Percentiles rank a stretch among this genome's conserved stretches.
Evolutionary conservation across 2,113 vertebrate species (phyloP).

Genomic region (Rhineura floridana): DNA sequence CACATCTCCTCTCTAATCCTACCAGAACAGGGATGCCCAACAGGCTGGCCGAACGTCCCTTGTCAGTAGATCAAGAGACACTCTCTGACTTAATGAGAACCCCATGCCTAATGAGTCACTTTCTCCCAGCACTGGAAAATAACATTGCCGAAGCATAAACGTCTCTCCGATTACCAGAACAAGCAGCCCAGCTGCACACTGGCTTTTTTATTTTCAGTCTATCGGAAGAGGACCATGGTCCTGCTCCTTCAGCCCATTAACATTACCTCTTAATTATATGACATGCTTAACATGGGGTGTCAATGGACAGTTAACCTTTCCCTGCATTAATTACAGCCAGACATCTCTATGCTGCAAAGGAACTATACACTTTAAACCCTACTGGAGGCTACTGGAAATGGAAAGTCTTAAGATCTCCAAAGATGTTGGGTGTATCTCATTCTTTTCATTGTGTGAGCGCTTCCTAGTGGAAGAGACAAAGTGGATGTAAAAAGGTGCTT

Average conservation of each 20-base stretch:
- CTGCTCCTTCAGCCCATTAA: background rate
- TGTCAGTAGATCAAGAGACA: conserved; percentile 1
- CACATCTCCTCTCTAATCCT: conserved; percentile 18
- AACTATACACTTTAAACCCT: background rate
- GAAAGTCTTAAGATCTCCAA: background rate
- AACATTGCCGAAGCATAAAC: background rate
- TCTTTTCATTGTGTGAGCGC: background rate
- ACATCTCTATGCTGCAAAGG: background rate
- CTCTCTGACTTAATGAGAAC: conserved; percentile 3
- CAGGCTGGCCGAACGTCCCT: conserved; percentile 9
- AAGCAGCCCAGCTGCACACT: background rate
- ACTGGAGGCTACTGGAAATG: too few relatives aligned
- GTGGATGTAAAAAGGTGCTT: background rate
- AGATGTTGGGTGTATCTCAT: background rate
- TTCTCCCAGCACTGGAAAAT: background rate
- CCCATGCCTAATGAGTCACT: background rate
- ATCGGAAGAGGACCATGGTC: background rate
- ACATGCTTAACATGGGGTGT: background rate
- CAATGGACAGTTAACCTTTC: background rate
- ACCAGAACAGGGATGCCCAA: conserved; percentile 12
- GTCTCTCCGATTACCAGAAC: background rate
- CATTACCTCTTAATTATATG: background rate
- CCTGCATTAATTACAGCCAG: background rate
- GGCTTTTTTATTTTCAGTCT: background rate
- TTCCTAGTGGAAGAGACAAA: background rate